Conservation (phyloP, 1,140 invertebrate genomes). For the Drosophila persimilis region DNA sequence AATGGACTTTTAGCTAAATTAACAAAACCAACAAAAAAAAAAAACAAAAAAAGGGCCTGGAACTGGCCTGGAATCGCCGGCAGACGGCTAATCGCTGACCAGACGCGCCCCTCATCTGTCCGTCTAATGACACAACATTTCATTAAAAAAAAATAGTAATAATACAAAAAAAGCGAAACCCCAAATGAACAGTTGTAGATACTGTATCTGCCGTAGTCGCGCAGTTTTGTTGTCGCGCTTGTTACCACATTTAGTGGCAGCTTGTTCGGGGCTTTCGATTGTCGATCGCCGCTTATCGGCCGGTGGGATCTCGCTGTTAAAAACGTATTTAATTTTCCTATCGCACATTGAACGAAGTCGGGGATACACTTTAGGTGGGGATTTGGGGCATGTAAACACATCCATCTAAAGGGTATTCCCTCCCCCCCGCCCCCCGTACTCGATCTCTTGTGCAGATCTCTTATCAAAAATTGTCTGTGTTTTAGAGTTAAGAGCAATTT, state of each 20-base stretch:
- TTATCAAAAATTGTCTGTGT: conserved; percentile 16
- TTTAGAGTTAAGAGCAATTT: conserved; percentile 31
- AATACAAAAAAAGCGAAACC: conserved; percentile 45
- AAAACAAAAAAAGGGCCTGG: not conserved
- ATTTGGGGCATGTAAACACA: too few species aligned
- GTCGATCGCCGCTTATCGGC: conserved; percentile 52
- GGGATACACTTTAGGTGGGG: too few species aligned
- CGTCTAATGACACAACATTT: conserved; percentile 77
- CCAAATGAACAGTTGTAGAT: conserved; percentile 32
- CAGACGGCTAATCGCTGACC: conserved; percentile 46
- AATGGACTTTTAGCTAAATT: conserved; percentile 81
- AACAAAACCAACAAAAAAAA: conserved; percentile 58
- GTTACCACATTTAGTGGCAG: conserved; percentile 44
- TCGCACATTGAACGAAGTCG: conserved; percentile 16
- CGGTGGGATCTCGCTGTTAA: conserved; percentile 67
- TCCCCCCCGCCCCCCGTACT: not conserved
- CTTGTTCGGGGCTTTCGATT: conserved; percentile 28
- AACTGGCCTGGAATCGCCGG: too few species aligned
- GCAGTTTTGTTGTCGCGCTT: conserved; percentile 63
- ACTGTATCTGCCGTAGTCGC: conserved; percentile 13
- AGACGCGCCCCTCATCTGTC: conserved; percentile 63
- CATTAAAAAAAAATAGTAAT: conserved; percentile 56
- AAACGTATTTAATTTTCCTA: conserved; percentile 79
- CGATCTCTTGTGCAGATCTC: conserved; percentile 24
- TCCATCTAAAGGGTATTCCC: too few species aligned